phyloP scores from a whole-genome alignment of 2,888 invertebrate species.

The Chaitophorus viminalis region DNA sequence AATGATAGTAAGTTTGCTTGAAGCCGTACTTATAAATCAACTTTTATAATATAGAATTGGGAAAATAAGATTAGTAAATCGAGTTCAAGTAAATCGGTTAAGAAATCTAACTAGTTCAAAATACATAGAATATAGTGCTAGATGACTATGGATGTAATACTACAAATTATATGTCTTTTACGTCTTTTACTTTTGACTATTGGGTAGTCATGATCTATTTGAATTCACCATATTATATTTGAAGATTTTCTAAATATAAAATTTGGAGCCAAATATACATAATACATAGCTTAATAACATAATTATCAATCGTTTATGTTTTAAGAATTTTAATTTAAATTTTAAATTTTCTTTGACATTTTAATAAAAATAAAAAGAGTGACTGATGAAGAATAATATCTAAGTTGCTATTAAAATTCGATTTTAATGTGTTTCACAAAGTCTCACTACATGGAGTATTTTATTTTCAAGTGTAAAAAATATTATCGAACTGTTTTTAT shows the following conservation, averaged over 20 bases:
- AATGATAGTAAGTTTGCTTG: not conserved
- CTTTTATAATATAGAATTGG: not conserved
- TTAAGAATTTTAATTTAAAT: not conserved
- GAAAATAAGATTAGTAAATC: not conserved
- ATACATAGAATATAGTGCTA: not conserved
- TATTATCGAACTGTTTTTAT: not conserved
- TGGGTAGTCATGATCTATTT: no score
- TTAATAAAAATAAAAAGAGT: no score
- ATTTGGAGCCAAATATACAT: not conserved
- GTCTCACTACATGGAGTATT: not conserved
- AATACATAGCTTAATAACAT: not conserved
- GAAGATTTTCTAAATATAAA: no score
- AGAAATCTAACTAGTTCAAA: not conserved
- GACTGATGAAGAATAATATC: no score
- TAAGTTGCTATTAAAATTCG: no score
- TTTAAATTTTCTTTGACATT: no score
- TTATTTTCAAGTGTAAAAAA: not conserved
- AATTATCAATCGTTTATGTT: not conserved
- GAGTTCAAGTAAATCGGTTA: not conserved
- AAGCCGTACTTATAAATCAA: not conserved
- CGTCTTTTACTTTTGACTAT: no score
- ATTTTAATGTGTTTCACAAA: not conserved
- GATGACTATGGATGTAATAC: constrained; percentile 17
- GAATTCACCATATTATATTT: no score
- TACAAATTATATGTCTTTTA: not conserved